Percentiles rank a stretch among this genome's conserved stretches.
These are phyloP conservation scores for Phanerotoma sp. DNA, from an alignment of 2,888 invertebrate genomes.

Conservation along the genomic window DNA sequence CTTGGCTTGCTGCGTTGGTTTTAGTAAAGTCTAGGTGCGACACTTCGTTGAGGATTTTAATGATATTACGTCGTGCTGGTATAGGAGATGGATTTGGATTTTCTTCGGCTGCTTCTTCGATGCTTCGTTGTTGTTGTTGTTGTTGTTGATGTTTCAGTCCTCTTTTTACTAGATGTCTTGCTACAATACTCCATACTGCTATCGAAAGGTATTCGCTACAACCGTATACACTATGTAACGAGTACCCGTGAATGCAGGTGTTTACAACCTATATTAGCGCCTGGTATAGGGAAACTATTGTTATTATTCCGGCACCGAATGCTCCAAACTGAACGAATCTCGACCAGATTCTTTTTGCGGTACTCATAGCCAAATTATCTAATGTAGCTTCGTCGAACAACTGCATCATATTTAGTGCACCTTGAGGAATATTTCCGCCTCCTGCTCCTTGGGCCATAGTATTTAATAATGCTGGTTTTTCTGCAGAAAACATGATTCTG, in stretches of 20 bases:
- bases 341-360: not conserved
- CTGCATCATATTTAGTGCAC: not conserved
- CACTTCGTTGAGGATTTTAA: too few relatives aligned
- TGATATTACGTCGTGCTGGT: too few relatives aligned
- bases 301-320: not conserved
- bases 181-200: too few relatives aligned
- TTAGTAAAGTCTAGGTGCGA: too few relatives aligned
- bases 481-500: slow-evolving; percentile 25
- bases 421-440: not conserved
- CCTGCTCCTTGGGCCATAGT: not conserved
- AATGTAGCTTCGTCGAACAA: slow-evolving; percentile 12
- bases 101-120: too few relatives aligned
- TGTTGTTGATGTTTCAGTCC: too few relatives aligned
- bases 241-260: not conserved
- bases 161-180: too few relatives aligned
- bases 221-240: not conserved
- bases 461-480: slow-evolving; percentile 20
- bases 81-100: too few relatives aligned
- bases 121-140: too few relatives aligned
- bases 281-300: not conserved
- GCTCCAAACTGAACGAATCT: not conserved
- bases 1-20: too few relatives aligned
- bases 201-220: too few relatives aligned
- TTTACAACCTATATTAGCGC: not conserved
- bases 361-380: too few relatives aligned